Percentiles rank a stretch among this genome's conserved stretches.
Conservation (phyloP, 2,797 vertebrate species). For the Gobionotothen gibberifrons region DNA sequence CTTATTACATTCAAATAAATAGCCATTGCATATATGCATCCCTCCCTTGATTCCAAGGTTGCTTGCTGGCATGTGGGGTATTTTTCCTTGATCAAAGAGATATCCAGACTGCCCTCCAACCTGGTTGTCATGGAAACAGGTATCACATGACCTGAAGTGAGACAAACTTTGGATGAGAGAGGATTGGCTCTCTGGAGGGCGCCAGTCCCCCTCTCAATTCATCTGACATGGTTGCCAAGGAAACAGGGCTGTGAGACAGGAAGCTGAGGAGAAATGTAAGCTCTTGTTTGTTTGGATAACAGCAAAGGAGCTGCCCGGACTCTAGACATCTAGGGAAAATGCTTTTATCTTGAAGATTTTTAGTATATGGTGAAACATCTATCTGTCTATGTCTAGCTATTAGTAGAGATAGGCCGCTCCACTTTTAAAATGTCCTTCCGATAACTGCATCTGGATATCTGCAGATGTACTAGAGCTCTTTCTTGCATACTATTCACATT, state of each 20-base stretch:
- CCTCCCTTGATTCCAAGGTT: conserved; percentile 73
- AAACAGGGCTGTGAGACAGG: conserved; percentile 86
- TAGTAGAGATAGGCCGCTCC: too few relatives aligned
- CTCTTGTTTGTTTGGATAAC: conserved; percentile 86
- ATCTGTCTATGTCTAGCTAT: background rate
- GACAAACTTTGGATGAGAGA: conserved; percentile 87
- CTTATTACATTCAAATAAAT: conserved; percentile 59
- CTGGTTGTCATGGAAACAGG: conserved; percentile 89
- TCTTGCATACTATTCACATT: too few relatives aligned
- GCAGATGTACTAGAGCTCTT: too few relatives aligned
- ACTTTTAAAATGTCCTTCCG: too few relatives aligned
- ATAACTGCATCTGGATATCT: too few relatives aligned
- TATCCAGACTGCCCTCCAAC: conserved; percentile 84
- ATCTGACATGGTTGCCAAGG: conserved; percentile 88
- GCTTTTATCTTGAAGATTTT: conserved; percentile 68
- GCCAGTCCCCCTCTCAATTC: conserved; percentile 84
- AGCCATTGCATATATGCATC: conserved; percentile 61
- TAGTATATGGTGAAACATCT: conserved; percentile 47
- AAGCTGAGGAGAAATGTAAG: conserved; percentile 82
- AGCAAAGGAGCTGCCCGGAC: conserved; percentile 74
- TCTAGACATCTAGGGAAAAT: conserved; percentile 63
- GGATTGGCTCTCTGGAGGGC: conserved; percentile 85
- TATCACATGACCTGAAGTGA: conserved; percentile 86
- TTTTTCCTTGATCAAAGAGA: conserved; percentile 79
- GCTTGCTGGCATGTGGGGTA: conserved; percentile 72